phyloP scores from a whole-genome alignment of 2,113 vertebrate species.

The Oriolus oriolus region DNA sequence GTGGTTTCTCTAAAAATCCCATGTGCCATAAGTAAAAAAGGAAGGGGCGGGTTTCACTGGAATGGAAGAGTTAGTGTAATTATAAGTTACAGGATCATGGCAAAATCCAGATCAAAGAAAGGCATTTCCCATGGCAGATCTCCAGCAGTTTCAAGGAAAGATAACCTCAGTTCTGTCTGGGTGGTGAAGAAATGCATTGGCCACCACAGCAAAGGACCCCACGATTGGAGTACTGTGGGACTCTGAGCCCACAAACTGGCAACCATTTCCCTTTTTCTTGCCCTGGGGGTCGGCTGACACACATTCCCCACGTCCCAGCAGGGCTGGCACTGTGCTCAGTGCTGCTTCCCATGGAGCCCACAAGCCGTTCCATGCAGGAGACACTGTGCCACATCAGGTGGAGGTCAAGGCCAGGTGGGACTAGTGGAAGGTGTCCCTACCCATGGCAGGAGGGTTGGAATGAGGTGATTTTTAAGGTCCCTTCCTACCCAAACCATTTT shows the following conservation, averaged over 20 bases:
- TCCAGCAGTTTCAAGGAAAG: not conserved
- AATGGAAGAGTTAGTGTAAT: not conserved
- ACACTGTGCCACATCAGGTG: not conserved
- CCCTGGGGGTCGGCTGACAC: not conserved
- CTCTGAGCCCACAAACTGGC: not conserved
- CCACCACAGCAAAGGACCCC: not conserved
- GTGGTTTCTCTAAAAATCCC: not conserved
- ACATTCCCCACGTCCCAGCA: not conserved
- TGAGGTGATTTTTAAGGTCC: accelerated
- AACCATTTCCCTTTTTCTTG: not conserved
- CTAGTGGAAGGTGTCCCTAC: not conserved
- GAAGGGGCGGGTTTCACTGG: not conserved
- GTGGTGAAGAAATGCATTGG: not conserved
- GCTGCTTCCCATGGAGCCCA: not conserved
- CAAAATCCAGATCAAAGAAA: slow-evolving; percentile 1
- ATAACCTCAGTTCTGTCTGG: not conserved
- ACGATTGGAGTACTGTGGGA: accelerated
- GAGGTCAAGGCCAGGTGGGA: not conserved
- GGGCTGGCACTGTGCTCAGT: not conserved
- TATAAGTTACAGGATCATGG: not conserved
- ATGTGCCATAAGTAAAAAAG: not conserved
- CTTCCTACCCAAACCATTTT: not conserved
- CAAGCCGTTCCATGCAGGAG: not conserved
- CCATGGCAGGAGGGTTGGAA: not conserved
- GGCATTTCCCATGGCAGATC: not conserved